Percentiles rank a stretch among this genome's conserved stretches.
These are phyloP conservation scores for Myodes glareolus DNA, from an alignment of 2,113 vertebrate genomes.

Conservation along the genomic window DNA sequence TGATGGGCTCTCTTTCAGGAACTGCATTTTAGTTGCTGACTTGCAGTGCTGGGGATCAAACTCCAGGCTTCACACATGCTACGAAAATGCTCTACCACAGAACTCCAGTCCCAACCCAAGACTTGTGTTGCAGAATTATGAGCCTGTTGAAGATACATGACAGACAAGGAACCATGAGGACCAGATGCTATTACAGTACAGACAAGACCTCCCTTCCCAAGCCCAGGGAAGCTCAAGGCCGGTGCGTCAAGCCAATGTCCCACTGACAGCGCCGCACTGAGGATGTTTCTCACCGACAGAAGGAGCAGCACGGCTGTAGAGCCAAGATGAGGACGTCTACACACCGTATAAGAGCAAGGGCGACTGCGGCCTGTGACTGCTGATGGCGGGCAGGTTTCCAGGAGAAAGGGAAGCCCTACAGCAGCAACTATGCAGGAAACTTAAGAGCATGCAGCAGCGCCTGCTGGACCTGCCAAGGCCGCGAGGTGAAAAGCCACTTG, in stretches of 20 bases:
- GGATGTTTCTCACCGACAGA: background rate
- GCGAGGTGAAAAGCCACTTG: constrained; percentile 15
- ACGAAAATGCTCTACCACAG: background rate
- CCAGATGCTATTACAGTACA: background rate
- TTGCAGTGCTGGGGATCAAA: background rate
- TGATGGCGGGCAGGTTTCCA: background rate
- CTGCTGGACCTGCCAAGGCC: background rate
- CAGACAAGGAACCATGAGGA: background rate
- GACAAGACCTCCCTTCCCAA: background rate
- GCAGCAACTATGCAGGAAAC: background rate
- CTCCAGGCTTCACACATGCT: background rate
- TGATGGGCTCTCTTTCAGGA: background rate
- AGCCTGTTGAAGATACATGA: background rate
- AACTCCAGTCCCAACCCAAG: background rate
- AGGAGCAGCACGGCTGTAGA: background rate
- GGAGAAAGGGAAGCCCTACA: background rate
- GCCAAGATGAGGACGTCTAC: background rate
- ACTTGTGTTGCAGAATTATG: background rate
- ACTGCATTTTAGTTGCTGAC: background rate
- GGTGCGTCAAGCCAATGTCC: background rate
- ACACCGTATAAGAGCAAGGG: background rate
- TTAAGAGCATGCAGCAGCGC: background rate
- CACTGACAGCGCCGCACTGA: background rate
- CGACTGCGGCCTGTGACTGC: background rate
- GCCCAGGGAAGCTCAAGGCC: background rate